Evolutionary conservation across 2,113 vertebrate species (phyloP).

Genomic region (Tachycineta bicolor): DNA sequence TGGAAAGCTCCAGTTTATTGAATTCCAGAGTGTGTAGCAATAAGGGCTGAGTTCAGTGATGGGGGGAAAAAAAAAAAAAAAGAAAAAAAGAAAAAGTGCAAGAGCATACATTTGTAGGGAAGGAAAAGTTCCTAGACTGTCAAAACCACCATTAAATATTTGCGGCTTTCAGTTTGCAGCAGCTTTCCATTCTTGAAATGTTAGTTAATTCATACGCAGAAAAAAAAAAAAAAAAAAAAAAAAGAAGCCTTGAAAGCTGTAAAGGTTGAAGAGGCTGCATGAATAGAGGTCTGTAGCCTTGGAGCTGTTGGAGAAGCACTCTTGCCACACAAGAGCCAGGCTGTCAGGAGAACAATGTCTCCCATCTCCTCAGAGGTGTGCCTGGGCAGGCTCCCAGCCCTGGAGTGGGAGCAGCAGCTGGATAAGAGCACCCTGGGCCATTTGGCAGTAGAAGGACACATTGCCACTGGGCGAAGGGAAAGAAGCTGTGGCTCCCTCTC

Average conservation of each 20-base stretch:
- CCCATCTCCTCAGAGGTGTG: background rate
- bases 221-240: background rate
- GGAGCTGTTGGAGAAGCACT: background rate
- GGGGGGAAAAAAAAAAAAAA: background rate
- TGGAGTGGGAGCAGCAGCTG: background rate
- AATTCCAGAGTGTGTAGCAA: background rate
- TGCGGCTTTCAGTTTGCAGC: background rate
- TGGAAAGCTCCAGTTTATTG: background rate
- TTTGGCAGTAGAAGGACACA: background rate
- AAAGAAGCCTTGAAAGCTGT: background rate
- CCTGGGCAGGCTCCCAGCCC: background rate
- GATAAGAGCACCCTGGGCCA: background rate
- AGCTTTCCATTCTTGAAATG: conserved; percentile 1
- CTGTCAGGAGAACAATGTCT: background rate
- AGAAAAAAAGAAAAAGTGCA: background rate
- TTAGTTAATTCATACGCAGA: background rate
- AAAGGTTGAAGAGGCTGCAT: background rate
- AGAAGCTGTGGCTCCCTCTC: background rate
- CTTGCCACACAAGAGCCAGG: background rate
- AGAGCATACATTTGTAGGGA: background rate
- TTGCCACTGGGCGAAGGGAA: background rate
- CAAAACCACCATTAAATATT: background rate
- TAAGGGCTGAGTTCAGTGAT: background rate
- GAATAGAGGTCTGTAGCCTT: background rate
- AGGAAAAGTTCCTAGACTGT: background rate